A percentile compares a stretch with the other conserved stretches of the same genome.
These are phyloP conservation scores for Hypsopygia costalis DNA, from an alignment of 2,888 invertebrate species.

Conservation along the genomic window DNA sequence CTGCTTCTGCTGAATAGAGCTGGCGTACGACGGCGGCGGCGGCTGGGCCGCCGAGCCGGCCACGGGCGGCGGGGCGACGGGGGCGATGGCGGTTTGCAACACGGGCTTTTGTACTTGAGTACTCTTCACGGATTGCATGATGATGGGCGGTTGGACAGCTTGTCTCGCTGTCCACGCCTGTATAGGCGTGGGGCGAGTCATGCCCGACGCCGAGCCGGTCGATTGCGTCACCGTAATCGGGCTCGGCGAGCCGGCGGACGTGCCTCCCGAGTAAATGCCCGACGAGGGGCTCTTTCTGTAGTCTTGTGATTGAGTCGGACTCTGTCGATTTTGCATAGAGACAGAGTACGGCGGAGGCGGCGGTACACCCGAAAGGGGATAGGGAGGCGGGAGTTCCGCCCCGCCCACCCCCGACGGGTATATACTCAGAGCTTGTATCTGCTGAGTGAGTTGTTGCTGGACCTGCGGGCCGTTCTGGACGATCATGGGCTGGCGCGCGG, in stretches of 20 bases:
- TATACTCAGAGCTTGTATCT: constrained; percentile 91
- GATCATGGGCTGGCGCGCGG: constrained; percentile 87
- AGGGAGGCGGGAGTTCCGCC: constrained; percentile 85
- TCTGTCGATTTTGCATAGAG: constrained; percentile 92
- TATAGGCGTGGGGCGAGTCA: constrained; percentile 89
- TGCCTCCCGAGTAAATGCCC: constrained; percentile 91
- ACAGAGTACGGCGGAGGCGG: constrained; percentile 93
- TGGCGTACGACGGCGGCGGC: constrained; percentile 91
- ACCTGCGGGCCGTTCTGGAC: constrained; percentile 90
- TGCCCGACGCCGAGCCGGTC: constrained; percentile 82
- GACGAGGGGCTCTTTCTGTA: constrained; percentile 93
- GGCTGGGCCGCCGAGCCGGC: constrained; percentile 76
- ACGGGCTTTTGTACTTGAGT: constrained; percentile 97
- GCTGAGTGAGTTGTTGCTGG: constrained; percentile 92
- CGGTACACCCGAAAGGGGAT: constrained; percentile 82
- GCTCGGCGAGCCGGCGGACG: constrained; percentile 91
- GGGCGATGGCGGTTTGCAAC: constrained; percentile 97
- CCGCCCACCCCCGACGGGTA: constrained; percentile 83
- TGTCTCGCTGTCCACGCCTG: constrained; percentile 93
- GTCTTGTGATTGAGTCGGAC: constrained; percentile 90
- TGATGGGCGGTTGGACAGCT: constrained; percentile 95
- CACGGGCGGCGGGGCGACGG: constrained; percentile 85
- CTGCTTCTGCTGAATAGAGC: constrained; percentile 89
- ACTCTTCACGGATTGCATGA: constrained; percentile 98
- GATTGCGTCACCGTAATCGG: constrained; percentile 86